Conservation (phyloP, 2,113 vertebrate species). For the Phylloscopus trochilus region DNA sequence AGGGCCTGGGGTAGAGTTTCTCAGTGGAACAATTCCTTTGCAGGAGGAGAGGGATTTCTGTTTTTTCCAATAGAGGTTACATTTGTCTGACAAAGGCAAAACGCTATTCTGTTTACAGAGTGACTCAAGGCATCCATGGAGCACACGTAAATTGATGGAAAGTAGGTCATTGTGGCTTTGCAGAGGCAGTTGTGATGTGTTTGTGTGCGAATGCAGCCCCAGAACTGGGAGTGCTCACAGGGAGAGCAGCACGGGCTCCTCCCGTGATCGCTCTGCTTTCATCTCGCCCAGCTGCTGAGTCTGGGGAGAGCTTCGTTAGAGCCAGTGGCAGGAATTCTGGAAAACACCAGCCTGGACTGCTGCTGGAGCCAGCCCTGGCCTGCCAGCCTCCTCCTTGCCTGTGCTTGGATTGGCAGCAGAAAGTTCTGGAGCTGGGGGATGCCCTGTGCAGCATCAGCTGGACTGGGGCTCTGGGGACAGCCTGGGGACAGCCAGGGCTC, state of each 20-base stretch:
- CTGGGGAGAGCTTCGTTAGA: not conserved
- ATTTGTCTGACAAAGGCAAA: constrained; percentile 19
- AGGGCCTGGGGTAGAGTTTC: not conserved
- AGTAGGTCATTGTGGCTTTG: constrained; percentile 42
- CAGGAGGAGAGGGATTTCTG: not conserved
- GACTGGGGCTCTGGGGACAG: not conserved
- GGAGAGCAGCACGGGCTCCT: not conserved
- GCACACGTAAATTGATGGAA: constrained; percentile 32
- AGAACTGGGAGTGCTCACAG: not conserved
- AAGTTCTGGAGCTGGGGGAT: not conserved
- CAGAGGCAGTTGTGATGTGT: not conserved
- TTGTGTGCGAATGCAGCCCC: not conserved
- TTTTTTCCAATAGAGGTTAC: not conserved
- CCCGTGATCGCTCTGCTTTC: not conserved
- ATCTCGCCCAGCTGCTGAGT: not conserved
- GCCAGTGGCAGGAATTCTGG: not conserved
- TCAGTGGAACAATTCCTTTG: not conserved
- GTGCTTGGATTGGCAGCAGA: accelerated
- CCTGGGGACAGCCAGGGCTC: no score
- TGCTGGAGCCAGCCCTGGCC: not conserved
- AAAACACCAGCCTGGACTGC: not conserved
- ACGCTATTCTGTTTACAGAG: constrained; percentile 3
- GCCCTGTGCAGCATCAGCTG: not conserved
- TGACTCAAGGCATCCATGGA: constrained; percentile 16
- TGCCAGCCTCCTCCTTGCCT: not conserved